phyloP scores from a whole-genome alignment of 2,888 invertebrate species.

The Euspilapteryx auroguttella region DNA sequence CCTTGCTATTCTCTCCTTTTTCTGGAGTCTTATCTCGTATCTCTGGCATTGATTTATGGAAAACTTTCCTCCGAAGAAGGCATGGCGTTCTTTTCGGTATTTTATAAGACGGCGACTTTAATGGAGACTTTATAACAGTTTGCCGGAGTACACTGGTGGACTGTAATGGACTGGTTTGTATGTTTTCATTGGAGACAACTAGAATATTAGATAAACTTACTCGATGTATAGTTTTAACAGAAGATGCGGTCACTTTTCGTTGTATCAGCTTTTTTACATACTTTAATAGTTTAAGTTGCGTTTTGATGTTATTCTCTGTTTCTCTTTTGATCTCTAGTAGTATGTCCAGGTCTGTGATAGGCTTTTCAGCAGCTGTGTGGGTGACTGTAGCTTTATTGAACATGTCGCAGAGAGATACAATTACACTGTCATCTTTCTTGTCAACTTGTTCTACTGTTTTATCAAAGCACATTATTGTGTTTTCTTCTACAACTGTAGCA shows the following conservation, averaged over 20 bases:
- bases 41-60: conserved; percentile 35
- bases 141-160: too few relatives aligned
- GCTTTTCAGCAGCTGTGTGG: conserved; percentile 11
- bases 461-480: conserved; percentile 38
- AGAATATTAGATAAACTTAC: too few relatives aligned
- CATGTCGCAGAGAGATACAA: conserved; percentile 35
- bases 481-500: conserved; percentile 22
- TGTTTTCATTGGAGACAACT: too few relatives aligned
- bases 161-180: too few relatives aligned
- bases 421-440: conserved; percentile 32
- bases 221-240: background rate
- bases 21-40: conserved; percentile 15
- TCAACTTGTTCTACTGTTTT: conserved; percentile 15
- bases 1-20: conserved; percentile 21
- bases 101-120: conserved; percentile 17
- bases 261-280: conserved; percentile 23
- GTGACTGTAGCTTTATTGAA: conserved; percentile 30
- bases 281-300: conserved; percentile 23
- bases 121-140: conserved; percentile 33
- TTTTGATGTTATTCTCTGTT: conserved; percentile 21
- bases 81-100: too few relatives aligned
- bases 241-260: conserved; percentile 14
- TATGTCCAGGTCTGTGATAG: conserved; percentile 20
- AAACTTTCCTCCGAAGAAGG: conserved; percentile 29
- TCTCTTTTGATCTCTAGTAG: conserved; percentile 24